Evolutionary conservation across 2,797 vertebrate genomes (phyloP), one percentile per base, ranked within the genome.

Genomic region (Trematomus bernacchii): DNA sequence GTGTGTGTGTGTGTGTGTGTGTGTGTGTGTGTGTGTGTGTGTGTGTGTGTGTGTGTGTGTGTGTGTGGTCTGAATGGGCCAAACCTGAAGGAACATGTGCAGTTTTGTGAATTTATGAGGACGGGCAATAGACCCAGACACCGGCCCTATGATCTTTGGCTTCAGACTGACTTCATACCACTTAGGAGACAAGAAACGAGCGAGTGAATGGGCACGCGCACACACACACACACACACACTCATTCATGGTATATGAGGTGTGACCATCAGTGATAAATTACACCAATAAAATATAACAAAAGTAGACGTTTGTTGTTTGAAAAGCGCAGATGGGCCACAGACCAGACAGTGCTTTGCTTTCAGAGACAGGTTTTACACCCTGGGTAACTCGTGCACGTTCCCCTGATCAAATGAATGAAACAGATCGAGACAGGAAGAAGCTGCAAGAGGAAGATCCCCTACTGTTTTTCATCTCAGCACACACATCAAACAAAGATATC

Each of bases 401-500:
- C 71, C 53, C 46, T 69, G 60, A 77, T 79, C 60, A 53, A 72
- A 84, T 64, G 64, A 75, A 72, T 43, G 55, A 78, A 51, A 76
- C 46, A 66, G 43, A 48, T 63, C 72, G 63, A 72, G 66, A 76
- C 58, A 9, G 42, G 6, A 44, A 76, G 58, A 69, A 74, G 62
- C 69, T 57, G 71, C 19, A 76, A 55, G 77, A 61, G 52, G 67
- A 87, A 71, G 82, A 85, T 79, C 80, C 83, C 85, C 83, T 70
- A 73, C 88, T 52, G 44, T 48, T 90, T 89, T 85, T 89, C 79
- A 79, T 91, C 80, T 87, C 85, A 57, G 79, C 61, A 48, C 82
- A 75, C 75, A 83, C 82, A 91, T 90, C 84, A 91, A 88, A 93
- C 90, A 93, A 92, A 93, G 88, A 91, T 92, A 91, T 92, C 80